Base-by-base conservation (phyloP, 2,797 vertebrate species). In the Arnoldichthys spilopterus region DNA sequence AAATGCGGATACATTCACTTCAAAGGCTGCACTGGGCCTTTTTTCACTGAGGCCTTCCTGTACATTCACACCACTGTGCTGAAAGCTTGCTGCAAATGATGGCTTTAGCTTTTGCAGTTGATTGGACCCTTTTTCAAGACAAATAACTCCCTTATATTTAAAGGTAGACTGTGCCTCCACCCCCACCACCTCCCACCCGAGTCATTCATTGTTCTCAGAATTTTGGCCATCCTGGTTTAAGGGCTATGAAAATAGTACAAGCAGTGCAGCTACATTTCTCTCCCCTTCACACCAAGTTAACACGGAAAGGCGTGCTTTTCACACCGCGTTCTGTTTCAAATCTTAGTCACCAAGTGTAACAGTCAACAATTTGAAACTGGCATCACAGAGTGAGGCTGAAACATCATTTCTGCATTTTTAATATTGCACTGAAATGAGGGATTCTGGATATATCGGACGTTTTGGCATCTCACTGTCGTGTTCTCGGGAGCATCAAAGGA, bases 401-500 rank as follows among this genome's bases (percentile, higher is more conserved):
- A 37, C n/a, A 1, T 13, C 54, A 54, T 80, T 80, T 74, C 71
- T 22, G 32, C 20, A 26, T 76, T 22, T 63, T 20, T 16, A 62
- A n/a, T 20, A 76, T 76, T 79, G 45, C 30, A 79, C 62, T 79
- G 1, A n/a, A 43, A 64, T 82, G 68, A 76, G 13, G 68, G 53
- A 87, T 79, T 68, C 20, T 37, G 64, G 67, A 79, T 75, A 74
- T 69, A 40, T 84, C 81, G 74, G 69, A 75, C 77, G 61, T 70
- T 86, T 86, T 85, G 74, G 64, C 75, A 37, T 69, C 74, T 79
- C 64, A 68, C 62, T 72, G 77, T 79, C 81, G 77, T 72, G 62
- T 82, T 76, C 82, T 79, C 40, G 28, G 78, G 71, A 34, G 49
- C 82, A 82, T 86, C 71, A 85, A 86, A 85, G 80, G 40, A 73